Base-by-base conservation (phyloP, 2,797 vertebrate genomes). In the Hozukius guyotensis region DNA sequence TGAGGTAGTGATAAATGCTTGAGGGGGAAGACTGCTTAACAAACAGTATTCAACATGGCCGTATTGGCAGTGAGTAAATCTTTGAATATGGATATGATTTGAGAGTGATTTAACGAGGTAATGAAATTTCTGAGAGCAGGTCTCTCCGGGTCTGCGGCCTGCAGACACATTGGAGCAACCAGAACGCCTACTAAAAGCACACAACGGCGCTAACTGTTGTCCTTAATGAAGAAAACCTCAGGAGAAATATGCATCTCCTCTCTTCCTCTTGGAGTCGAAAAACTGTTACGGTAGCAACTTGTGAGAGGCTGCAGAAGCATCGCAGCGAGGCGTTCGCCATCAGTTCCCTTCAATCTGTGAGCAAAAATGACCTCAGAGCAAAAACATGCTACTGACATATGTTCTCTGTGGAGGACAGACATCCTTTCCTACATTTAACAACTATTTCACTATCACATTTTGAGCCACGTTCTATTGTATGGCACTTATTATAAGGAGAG, bases 11-110 rank as follows among this genome's bases (percentile, higher is more conserved):
- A 85, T 84, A 86, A 88, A 82, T 74, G 86, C 89, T 88, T 81
- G 60, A 86, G 90, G 86, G 49, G 81, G 66, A 75, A 65, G 73
- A 74, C 75, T 77, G 82, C 84, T 87, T 83, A 68, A 83, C 75
- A 89, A 80, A 91, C 75, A 80, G 49, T 52, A 72, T 87, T 87
- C 83, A 86, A 63, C 77, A 77, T 72, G 66, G 73, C 76, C 86
- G 75, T 72, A 83, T 49, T 80, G 73, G 80, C 53, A 61, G 72
- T 67, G 82, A 91, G 87, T 84, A 87, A 77, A 88, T 90, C 88
- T 90, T 87, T 90, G 87, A 92, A 88, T 92, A 89, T 89, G 85
- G 81, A 87, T 88, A 87, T 85, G 81, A 92, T 88, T 88, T 89
- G 72, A 76, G 82, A 89, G 79, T 87, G 84, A 92, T 91, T 92